phyloP scores from a whole-genome alignment of 2,888 invertebrate genomes.

The Caenorhabditis zanzibari region DNA sequence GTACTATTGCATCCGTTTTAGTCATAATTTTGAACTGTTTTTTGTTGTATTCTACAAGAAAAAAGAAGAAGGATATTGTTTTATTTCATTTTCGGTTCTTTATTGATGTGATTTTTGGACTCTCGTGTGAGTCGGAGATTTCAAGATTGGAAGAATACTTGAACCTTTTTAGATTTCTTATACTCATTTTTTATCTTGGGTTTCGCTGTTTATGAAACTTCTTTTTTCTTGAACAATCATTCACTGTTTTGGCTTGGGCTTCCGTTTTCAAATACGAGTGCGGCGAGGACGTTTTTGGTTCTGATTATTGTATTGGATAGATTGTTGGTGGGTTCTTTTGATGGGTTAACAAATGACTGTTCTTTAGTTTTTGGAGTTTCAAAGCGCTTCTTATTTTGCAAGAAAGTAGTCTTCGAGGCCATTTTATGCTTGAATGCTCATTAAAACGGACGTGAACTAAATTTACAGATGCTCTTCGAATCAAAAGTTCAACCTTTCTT shows the following conservation, averaged over 20 bases:
- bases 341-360: background rate
- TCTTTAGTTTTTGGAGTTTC: too few species aligned
- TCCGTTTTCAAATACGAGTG: constrained; percentile 53
- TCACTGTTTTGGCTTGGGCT: constrained; percentile 46
- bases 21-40: constrained; percentile 15
- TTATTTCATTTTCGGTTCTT: constrained; percentile 54
- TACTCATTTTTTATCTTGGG: constrained; percentile 56
- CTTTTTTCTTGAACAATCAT: constrained; percentile 47
- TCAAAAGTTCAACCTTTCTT: background rate
- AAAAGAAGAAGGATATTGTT: constrained; percentile 38
- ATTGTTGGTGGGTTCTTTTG: constrained; percentile 13
- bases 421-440: too few species aligned
- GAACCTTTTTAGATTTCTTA: constrained; percentile 31
- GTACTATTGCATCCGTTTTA: constrained; percentile 23
- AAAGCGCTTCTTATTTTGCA: too few species aligned
- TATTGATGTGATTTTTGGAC: constrained; percentile 50
- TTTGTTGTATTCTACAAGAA: constrained; percentile 37
- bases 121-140: constrained; percentile 31
- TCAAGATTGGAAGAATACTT: background rate
- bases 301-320: constrained; percentile 44
- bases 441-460: too few species aligned
- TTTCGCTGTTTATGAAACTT: constrained; percentile 22
- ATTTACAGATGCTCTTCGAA: too few species aligned
- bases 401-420: background rate
- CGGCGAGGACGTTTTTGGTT: constrained; percentile 47